A percentile compares a stretch with the other conserved stretches of the same genome.
Evolutionary conservation across 2,888 invertebrate genomes (phyloP).

Genomic region (Yponomeuta malinellus): DNA sequence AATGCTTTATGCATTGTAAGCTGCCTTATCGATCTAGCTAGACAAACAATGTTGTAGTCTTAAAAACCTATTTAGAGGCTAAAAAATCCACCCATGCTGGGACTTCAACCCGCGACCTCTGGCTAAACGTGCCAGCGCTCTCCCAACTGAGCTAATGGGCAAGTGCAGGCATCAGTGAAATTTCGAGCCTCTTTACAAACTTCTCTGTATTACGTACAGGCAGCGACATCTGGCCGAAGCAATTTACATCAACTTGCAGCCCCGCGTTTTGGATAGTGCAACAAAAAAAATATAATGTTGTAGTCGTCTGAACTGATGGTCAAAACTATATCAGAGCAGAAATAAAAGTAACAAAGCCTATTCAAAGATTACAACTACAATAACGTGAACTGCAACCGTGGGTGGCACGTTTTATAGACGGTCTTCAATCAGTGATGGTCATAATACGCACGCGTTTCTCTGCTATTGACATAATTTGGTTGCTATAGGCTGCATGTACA

Average conservation of each 20-base stretch:
- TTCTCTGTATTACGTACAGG: too few species aligned
- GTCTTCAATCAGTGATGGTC: slow-evolving; percentile 58
- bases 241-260: too few species aligned
- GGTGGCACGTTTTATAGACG: slow-evolving; percentile 56
- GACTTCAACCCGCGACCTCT: too few species aligned
- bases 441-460: slow-evolving; percentile 60
- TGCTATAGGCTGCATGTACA: slow-evolving; percentile 31
- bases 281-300: too few species aligned
- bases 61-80: neutral
- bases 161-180: too few species aligned
- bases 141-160: too few species aligned
- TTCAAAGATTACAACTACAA: neutral
- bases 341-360: neutral
- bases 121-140: too few species aligned
- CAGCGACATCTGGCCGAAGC: too few species aligned
- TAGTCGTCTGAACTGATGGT: neutral
- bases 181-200: too few species aligned
- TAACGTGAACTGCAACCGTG: slow-evolving; percentile 26
- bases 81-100: too few species aligned
- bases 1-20: too few species aligned
- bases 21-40: neutral
- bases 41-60: neutral
- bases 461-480: slow-evolving; percentile 60
- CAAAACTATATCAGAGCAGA: neutral
- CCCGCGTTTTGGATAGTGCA: too few species aligned